A percentile compares a stretch with the other conserved stretches of the same genome.
phyloP scores from a whole-genome alignment of 1,140 invertebrate species.

The Nasonia longicornis region DNA sequence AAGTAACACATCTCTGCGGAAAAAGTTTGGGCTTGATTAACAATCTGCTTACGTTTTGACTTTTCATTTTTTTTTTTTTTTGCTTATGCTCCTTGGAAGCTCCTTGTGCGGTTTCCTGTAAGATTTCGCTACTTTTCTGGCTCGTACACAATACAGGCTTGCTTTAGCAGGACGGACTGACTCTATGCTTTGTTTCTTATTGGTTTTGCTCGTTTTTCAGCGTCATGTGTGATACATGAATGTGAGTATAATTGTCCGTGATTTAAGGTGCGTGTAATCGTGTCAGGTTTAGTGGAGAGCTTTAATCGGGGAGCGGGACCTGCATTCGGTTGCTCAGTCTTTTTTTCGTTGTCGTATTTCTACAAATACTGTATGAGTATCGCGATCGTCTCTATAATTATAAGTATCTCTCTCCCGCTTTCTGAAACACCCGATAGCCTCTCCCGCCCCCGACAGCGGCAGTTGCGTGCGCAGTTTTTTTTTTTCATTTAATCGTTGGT shows the following conservation, averaged over 20 bases:
- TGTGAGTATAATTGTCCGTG: too few species aligned
- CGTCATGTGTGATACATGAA: too few species aligned
- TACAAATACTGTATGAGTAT: background rate
- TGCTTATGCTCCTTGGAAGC: background rate
- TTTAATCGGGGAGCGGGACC: constrained; percentile 64
- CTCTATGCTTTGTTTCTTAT: too few species aligned
- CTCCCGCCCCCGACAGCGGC: constrained; percentile 66
- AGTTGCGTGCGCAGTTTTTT: constrained; percentile 50
- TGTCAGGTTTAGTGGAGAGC: constrained; percentile 48
- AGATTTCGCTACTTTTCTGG: background rate
- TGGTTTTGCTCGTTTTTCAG: too few species aligned
- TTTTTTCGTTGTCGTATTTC: background rate
- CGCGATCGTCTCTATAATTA: constrained; percentile 30
- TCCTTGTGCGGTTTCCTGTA: constrained; percentile 13
- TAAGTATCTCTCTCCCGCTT: constrained; percentile 50
- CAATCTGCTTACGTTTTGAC: background rate
- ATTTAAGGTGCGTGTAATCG: background rate
- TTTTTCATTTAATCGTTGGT: background rate
- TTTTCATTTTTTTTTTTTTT: background rate
- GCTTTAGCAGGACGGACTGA: background rate
- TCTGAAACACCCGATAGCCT: constrained; percentile 29
- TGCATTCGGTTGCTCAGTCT: constrained; percentile 45
- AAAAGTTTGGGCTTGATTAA: constrained; percentile 61
- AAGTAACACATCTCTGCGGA: constrained; percentile 70
- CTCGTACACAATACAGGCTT: background rate